Conservation (phyloP, 2,888 invertebrate genomes). For the Troides helena region DNA sequence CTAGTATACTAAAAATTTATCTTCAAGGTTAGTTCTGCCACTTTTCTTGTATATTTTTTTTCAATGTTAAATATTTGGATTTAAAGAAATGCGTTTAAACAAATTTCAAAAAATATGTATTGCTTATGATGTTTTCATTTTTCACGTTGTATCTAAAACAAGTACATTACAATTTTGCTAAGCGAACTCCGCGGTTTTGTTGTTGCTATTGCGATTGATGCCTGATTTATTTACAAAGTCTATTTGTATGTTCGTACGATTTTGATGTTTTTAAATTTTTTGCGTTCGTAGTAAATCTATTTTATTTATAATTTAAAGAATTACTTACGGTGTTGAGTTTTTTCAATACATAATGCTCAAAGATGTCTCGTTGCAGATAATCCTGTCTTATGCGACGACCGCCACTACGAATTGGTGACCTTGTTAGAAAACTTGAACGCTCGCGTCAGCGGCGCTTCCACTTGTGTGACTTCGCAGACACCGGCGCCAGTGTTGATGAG, state of each 20-base stretch:
- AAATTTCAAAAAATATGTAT: background rate
- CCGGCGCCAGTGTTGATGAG: slow-evolving; percentile 58
- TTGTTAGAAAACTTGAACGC: slow-evolving; percentile 86
- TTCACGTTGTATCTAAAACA: background rate
- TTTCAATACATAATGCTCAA: slow-evolving; percentile 17
- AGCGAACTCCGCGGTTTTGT: slow-evolving; percentile 6
- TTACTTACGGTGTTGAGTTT: background rate
- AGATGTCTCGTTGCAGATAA: slow-evolving; percentile 82
- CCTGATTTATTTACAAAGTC: background rate
- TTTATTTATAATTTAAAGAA: background rate
- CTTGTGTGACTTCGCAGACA: slow-evolving; percentile 68
- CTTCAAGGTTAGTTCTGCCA: slow-evolving; percentile 84
- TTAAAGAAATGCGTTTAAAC: background rate
- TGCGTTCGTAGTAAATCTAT: background rate
- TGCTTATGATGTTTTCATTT: background rate
- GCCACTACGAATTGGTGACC: slow-evolving; percentile 84
- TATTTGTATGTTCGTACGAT: background rate
- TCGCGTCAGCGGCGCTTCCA: slow-evolving; percentile 84
- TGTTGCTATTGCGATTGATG: slow-evolving; percentile 14
- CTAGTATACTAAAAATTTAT: slow-evolving; percentile 87
- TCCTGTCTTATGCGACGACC: slow-evolving; percentile 89
- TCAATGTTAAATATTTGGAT: background rate
- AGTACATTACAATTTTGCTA: background rate
- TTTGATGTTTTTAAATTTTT: background rate
- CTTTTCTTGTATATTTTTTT: background rate